Percentiles rank a stretch among this genome's conserved stretches.
These are phyloP conservation scores for Sympetrum striolatum DNA, from an alignment of 2,888 invertebrate species.

Conservation along the genomic window DNA sequence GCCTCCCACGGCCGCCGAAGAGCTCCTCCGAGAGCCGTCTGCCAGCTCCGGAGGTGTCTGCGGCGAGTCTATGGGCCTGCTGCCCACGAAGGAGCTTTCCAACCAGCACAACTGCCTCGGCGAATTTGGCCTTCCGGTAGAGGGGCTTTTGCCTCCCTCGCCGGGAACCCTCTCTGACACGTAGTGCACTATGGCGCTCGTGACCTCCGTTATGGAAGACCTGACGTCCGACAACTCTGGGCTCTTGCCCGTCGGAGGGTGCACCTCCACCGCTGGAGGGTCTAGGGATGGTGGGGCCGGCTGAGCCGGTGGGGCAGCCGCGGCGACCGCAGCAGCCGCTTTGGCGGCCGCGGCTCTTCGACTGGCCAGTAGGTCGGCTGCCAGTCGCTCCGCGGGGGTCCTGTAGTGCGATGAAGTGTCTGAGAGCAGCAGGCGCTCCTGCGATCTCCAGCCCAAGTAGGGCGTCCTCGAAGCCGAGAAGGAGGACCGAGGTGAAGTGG, in stretches of 20 bases:
- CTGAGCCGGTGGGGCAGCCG: slow-evolving; percentile 29
- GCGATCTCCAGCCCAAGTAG: slow-evolving; percentile 88
- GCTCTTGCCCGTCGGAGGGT: slow-evolving; percentile 28
- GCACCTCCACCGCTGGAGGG: slow-evolving; percentile 37
- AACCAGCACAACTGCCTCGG: slow-evolving; percentile 80
- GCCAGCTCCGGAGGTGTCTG: slow-evolving; percentile 71
- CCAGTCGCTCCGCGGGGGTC: slow-evolving; percentile 82
- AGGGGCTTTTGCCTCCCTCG: slow-evolving; percentile 50
- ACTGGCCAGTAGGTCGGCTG: slow-evolving; percentile 60
- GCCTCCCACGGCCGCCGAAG: slow-evolving; percentile 43
- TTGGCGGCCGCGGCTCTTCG: background rate
- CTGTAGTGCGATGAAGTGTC: slow-evolving; percentile 66
- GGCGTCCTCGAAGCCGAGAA: slow-evolving; percentile 68
- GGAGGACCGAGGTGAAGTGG: slow-evolving; percentile 28
- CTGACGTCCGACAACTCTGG: slow-evolving; percentile 69
- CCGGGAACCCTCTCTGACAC: slow-evolving; percentile 62
- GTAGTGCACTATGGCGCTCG: slow-evolving; percentile 91
- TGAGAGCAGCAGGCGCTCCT: slow-evolving; percentile 73
- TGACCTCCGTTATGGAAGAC: slow-evolving; percentile 89
- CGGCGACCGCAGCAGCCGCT: background rate
- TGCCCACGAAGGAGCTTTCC: slow-evolving; percentile 90
- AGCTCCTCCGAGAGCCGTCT: slow-evolving; percentile 44
- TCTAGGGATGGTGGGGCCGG: slow-evolving; percentile 35
- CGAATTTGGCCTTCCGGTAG: slow-evolving; percentile 62
- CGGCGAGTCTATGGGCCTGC: slow-evolving; percentile 83